A percentile compares a stretch with the other conserved stretches of the same genome.
These are phyloP conservation scores for Pipistrellus nathusii DNA, from an alignment of 2,797 vertebrate species.

Conservation along the genomic window DNA sequence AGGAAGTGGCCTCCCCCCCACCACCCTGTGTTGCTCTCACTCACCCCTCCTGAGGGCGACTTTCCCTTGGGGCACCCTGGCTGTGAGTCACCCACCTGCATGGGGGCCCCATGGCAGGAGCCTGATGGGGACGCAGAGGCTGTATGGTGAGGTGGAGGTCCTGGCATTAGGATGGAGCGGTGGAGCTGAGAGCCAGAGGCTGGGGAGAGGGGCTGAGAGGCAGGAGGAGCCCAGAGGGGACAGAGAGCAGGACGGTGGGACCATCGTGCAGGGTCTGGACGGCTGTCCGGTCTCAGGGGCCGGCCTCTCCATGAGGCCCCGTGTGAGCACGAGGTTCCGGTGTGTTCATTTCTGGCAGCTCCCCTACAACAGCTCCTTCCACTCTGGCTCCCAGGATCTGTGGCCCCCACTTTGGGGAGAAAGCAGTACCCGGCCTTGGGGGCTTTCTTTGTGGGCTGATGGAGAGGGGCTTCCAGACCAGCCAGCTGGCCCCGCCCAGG, in stretches of 20 bases:
- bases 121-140: neutral
- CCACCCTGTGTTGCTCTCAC: rapidly evolving
- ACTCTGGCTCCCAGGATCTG: neutral
- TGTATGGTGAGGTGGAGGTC: neutral
- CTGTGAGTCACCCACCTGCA: neutral
- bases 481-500: neutral
- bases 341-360: neutral
- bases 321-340: rapidly evolving
- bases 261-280: rapidly evolving
- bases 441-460: neutral
- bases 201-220: rapidly evolving
- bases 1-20: too few relatives aligned
- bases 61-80: neutral
- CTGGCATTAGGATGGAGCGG: too few relatives aligned
- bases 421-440: rapidly evolving
- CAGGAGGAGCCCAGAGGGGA: neutral
- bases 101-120: rapidly evolving
- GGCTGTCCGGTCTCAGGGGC: rapidly evolving
- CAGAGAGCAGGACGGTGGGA: rapidly evolving
- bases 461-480: neutral
- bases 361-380: neutral
- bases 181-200: neutral
- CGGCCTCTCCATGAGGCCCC: rapidly evolving
- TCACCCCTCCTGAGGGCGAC: neutral
- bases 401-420: neutral